A percentile compares a stretch with the other conserved stretches of the same genome.
Conservation (phyloP, 2,888 invertebrate species). For the Sceliomorpha sp. region DNA sequence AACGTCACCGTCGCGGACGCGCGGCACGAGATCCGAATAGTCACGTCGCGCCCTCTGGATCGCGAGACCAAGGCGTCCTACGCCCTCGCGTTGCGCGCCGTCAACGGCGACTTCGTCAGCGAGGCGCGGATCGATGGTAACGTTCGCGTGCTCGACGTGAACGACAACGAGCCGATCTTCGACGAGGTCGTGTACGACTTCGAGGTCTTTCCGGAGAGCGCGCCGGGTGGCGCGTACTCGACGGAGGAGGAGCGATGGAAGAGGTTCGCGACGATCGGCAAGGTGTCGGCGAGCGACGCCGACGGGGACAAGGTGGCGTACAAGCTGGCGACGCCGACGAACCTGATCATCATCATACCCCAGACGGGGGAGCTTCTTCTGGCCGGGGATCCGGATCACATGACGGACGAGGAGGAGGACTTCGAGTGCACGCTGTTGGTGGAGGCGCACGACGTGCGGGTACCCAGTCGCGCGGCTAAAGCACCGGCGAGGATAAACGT, state of each 20-base stretch:
- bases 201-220: constrained; percentile 82
- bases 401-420: constrained; percentile 82
- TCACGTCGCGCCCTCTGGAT: constrained; percentile 89
- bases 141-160: constrained; percentile 90
- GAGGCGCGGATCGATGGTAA: constrained; percentile 88
- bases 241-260: no score
- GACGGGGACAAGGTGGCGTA: constrained; percentile 97
- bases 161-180: constrained; percentile 95
- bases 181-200: constrained; percentile 89
- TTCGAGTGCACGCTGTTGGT: constrained; percentile 87
- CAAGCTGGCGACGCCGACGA: constrained; percentile 89
- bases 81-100: constrained; percentile 89
- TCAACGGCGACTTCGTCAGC: constrained; percentile 89
- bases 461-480: constrained; percentile 86
- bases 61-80: constrained; percentile 88
- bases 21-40: constrained; percentile 86
- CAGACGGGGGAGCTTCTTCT: constrained; percentile 95
- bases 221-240: no score
- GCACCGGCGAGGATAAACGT: constrained; percentile 89
- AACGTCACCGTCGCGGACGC: constrained; percentile 71
- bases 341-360: constrained; percentile 93
- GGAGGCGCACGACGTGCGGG: constrained; percentile 90
- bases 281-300: constrained; percentile 91
- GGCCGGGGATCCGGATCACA: constrained; percentile 87
- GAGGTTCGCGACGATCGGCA: constrained; percentile 91